Conservation (phyloP, 2,888 invertebrate genomes). For the Pandemis cinnamomeana region DNA sequence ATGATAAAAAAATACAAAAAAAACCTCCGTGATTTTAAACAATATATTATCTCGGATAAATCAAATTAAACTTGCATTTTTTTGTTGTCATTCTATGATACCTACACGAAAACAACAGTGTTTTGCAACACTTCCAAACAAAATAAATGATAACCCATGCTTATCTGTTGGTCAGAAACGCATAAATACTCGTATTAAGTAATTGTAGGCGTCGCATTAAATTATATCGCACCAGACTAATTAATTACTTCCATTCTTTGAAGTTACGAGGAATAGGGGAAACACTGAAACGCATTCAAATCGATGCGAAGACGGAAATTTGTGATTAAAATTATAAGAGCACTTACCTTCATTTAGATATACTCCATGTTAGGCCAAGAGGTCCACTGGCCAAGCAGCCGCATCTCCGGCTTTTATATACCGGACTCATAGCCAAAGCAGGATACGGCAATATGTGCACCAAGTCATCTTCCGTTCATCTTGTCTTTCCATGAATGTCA, state of each 20-base stretch:
- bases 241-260: background rate
- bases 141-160: background rate
- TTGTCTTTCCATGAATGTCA: conserved; percentile 70
- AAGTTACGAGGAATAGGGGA: background rate
- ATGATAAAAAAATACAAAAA: too few species aligned
- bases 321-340: background rate
- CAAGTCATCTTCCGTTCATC: conserved; percentile 60
- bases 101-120: background rate
- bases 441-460: conserved; percentile 54
- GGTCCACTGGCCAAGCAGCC: conserved; percentile 44
- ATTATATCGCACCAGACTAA: background rate
- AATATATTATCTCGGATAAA: too few species aligned
- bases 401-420: conserved; percentile 58
- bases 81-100: too few species aligned
- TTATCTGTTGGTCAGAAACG: background rate
- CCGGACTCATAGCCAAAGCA: conserved; percentile 50
- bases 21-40: too few species aligned
- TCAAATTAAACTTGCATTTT: background rate
- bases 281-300: background rate
- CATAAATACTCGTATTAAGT: background rate
- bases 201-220: background rate
- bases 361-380: conserved; percentile 25
- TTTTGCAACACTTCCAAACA: background rate
- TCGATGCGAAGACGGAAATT: background rate
- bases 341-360: conserved; percentile 7